A percentile compares a stretch with the other conserved stretches of the same genome.
These are phyloP conservation scores for Saccopteryx bilineata DNA, from an alignment of 2,113 vertebrate genomes.

Conservation along the genomic window DNA sequence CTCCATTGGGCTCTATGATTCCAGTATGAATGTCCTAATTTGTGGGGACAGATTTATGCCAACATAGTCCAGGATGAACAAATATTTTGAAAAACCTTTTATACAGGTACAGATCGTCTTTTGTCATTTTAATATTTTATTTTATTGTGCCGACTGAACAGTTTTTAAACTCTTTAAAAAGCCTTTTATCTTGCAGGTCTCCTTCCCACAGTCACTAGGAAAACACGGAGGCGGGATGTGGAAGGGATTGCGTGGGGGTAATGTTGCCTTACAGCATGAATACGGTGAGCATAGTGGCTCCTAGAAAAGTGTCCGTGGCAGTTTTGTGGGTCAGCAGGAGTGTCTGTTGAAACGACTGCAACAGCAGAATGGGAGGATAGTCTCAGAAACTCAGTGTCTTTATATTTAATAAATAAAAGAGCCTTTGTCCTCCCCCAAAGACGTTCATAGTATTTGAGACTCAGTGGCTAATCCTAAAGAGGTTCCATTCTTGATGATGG, in stretches of 20 bases:
- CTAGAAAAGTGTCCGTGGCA: background rate
- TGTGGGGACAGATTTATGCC: background rate
- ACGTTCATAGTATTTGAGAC: background rate
- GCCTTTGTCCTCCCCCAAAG: background rate
- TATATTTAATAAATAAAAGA: constrained; percentile 29
- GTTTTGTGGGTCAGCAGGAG: background rate
- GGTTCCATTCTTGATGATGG: background rate
- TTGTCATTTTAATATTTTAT: constrained; percentile 49
- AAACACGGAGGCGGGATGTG: background rate
- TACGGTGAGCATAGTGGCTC: background rate
- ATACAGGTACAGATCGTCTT: background rate
- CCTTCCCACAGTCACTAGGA: background rate
- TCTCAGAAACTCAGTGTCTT: background rate
- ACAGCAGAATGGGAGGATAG: background rate
- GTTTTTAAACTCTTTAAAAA: constrained; percentile 36
- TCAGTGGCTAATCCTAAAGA: constrained; percentile 26
- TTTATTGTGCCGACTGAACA: constrained; percentile 12
- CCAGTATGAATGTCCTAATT: background rate
- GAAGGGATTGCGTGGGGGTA: background rate
- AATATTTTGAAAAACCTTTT: constrained; percentile 20
- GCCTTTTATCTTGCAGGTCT: background rate
- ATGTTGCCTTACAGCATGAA: background rate
- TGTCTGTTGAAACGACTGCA: constrained; percentile 19
- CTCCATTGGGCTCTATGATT: background rate
- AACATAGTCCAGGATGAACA: background rate